Base-by-base conservation (phyloP, 1,140 invertebrate genomes). In the Dinothrombium tinctorium region DNA sequence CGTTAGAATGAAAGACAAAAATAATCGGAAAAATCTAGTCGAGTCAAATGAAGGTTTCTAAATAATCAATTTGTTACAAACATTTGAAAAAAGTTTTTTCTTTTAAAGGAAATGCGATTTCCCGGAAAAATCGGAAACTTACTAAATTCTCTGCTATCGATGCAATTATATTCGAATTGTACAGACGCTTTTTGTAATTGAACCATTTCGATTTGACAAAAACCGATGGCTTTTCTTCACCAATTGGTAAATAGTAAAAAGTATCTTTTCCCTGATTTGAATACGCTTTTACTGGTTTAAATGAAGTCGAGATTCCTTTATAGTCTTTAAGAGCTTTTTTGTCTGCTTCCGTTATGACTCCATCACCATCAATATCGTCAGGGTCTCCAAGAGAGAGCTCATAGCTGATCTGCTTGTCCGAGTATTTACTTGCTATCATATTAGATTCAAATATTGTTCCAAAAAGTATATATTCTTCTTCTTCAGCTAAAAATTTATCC, bases 221-320 rank as follows among this genome's bases (percentile, higher is more conserved):
- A 57, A 84, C 69, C 53, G 77, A 82, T 0, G 76, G 81, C 52
- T 86, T 87, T 49, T 74, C 69, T 47, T 83, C 78, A 69, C 76
- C 79, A 51, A 76, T 81, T 0, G 78, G 78, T 28, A 81, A 53
- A 54, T 70, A 78, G 53, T 79, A 82, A 26, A 15, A 19, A 26
- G 8, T 39, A 8, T 28, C 23, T 37, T 37, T 47, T 47, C 71
- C 73, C 58, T 83, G 78, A 44, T 71, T 69, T 0, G 74, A 73
- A 56, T 73, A 65, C 0, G 79, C 74, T 53, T 76, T 81, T 6
- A 67, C 61, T 0, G 74, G 59, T 60, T 71, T 37, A 78, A 75
- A 0, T 69, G 70, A 29, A 21, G 19, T 11, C 5, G 38, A 11
- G 4, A 29, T 12, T 11, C 38, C 25, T 28, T 25, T 19, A 36